Evolutionary conservation across 2,797 vertebrate genomes (phyloP), one percentile per base, ranked within the genome.

Genomic region (Toxotes lorentzi): DNA sequence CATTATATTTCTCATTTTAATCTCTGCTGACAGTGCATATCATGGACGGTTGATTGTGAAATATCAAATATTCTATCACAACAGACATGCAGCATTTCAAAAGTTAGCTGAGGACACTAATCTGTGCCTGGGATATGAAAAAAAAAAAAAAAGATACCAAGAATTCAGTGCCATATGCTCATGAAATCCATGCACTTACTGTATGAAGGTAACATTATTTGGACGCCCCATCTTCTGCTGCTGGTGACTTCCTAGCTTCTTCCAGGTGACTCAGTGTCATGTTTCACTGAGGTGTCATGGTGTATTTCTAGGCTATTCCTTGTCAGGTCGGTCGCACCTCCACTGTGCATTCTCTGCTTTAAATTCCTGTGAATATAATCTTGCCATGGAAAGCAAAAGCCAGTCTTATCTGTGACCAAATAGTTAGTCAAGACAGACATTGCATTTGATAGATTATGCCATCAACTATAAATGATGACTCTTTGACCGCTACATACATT

Each of bases 141-240:
- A 2, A 30, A 30, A 30, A 30, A 30, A 62, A 51, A 66, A 60
- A 34, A 54, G 7, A 69, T 19, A 74, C 54, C 40, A 72, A 83
- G 40, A 82, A 72, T 68, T 82, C 70, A 57, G 91, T 92, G 90
- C 89, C 92, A 91, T 91, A 87, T 76, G 70, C 69, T 83, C 50
- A 70, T 73, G 41, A 65, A 80, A 64, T 51, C 32, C 68, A 87
- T 76, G 82, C 86, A 87, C 86, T 89, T 91, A 70, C 50, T 83
- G 66, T 83, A 81, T 82, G 79, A 91, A 84, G 86, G 79, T 73
- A 60, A 73, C 13, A 59, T 80, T 69, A 56, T 79, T 56, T 68
- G 43, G 50, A 51, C 35, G 43, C 48, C 35, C 38, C 38, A 7
- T 66, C 62, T 85, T 73, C 76, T 85, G 79, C 78, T 79, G 47